These are phyloP conservation scores for Lontra canadensis DNA, from an alignment of 2,113 vertebrate species.

Conservation along the genomic window DNA sequence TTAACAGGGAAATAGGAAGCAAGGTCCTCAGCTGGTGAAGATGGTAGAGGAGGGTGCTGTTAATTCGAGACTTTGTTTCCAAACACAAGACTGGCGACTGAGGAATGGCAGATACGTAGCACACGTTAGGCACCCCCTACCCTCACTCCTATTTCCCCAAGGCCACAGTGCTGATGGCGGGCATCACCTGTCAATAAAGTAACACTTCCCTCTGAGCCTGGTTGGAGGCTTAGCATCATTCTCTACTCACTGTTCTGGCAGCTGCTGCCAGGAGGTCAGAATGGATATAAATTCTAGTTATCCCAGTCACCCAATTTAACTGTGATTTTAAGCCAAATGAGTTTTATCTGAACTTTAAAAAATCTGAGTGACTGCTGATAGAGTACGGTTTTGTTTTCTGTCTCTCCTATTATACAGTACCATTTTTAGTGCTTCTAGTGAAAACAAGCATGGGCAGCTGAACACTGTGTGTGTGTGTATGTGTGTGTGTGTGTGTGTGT, in stretches of 20 bases:
- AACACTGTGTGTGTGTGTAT: background rate
- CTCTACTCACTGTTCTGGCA: background rate
- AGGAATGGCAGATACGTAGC: background rate
- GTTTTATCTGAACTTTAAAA: background rate
- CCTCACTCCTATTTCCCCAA: too few species aligned
- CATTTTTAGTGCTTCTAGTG: background rate
- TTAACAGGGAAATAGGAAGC: background rate
- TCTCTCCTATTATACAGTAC: background rate
- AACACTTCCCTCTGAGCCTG: background rate
- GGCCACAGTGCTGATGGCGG: background rate
- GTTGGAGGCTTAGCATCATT: background rate
- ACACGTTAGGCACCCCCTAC: accelerated
- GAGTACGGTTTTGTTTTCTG: background rate
- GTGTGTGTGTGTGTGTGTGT: too few species aligned
- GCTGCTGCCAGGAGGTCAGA: background rate
- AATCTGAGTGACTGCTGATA: background rate
- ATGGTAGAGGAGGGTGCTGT: too few species aligned
- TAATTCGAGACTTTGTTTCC: background rate
- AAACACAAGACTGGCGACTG: background rate
- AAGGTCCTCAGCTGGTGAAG: background rate
- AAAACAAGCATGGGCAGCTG: background rate
- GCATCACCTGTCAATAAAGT: background rate
- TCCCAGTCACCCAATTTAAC: background rate
- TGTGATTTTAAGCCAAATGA: background rate
- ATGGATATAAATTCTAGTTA: background rate